phyloP scores from a whole-genome alignment of 2,797 vertebrate genomes.

The Coccyzus lansbergi region DNA sequence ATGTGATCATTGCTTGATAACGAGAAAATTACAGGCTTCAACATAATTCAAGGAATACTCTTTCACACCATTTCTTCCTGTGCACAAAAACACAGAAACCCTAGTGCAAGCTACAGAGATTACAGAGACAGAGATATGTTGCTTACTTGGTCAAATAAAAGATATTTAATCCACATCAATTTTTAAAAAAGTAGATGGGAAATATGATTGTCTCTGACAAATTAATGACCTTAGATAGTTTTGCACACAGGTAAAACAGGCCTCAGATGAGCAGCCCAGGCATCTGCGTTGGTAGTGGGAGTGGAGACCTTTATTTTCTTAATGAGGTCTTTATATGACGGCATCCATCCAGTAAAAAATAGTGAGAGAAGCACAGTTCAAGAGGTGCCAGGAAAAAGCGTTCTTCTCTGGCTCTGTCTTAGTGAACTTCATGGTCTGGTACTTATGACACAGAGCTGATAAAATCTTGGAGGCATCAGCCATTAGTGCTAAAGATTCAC shows the following conservation, averaged over 20 bases:
- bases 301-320: background rate
- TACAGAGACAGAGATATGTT: background rate
- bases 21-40: background rate
- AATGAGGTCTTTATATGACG: background rate
- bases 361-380: background rate
- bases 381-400: background rate
- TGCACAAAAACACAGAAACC: background rate
- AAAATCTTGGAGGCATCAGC: background rate
- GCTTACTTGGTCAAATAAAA: conserved; percentile 26
- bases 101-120: background rate
- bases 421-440: background rate
- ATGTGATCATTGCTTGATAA: background rate
- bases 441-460: background rate
- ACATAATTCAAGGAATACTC: background rate
- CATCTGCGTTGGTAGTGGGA: background rate
- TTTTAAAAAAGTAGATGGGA: background rate
- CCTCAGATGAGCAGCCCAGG: background rate
- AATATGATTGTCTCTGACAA: background rate
- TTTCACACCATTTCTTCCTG: background rate
- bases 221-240: background rate
- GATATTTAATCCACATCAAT: background rate
- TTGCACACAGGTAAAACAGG: background rate
- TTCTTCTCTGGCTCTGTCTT: background rate
- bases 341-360: background rate
- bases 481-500: background rate